Percentiles rank a stretch among this genome's conserved stretches.
Evolutionary conservation across 2,113 vertebrate species (phyloP).

Genomic region (Propithecus coquereli): DNA sequence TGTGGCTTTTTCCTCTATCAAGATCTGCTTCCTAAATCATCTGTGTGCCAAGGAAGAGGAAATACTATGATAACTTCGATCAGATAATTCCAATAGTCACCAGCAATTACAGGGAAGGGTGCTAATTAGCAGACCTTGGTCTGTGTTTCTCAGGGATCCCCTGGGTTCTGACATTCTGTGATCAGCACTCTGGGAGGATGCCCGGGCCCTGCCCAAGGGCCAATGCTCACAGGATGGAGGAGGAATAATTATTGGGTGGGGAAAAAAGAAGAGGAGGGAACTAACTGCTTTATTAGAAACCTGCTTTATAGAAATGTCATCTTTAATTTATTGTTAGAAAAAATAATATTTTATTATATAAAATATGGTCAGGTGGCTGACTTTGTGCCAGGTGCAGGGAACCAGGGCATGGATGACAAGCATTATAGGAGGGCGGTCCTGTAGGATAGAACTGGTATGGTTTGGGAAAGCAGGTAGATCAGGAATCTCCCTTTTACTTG

Average conservation of each 20-base stretch:
- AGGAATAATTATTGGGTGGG: constrained; percentile 46
- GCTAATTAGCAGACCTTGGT: constrained; percentile 41
- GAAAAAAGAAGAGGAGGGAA: not conserved
- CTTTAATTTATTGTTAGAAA: not conserved
- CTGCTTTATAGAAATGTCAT: not conserved
- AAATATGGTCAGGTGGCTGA: too few species aligned
- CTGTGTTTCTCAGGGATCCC: constrained; percentile 43
- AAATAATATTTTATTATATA: not conserved
- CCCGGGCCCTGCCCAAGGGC: constrained; percentile 43
- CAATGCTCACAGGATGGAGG: constrained; percentile 30
- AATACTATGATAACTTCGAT: constrained; percentile 9
- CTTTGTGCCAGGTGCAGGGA: not conserved
- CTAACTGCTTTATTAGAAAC: not conserved
- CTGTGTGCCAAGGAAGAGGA: not conserved
- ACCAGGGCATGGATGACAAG: not conserved
- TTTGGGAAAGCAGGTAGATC: not conserved
- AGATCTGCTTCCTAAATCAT: constrained; percentile 20
- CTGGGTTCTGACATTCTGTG: constrained; percentile 35
- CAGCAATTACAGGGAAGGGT: constrained; percentile 53
- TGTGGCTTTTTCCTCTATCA: not conserved
- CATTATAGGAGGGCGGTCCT: not conserved
- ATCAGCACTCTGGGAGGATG: constrained; percentile 34
- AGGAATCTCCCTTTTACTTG: not conserved
- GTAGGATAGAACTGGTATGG: not conserved
- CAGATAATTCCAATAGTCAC: constrained; percentile 64